phyloP scores from a whole-genome alignment of 2,888 invertebrate genomes.

The Gryllus longicercus region DNA sequence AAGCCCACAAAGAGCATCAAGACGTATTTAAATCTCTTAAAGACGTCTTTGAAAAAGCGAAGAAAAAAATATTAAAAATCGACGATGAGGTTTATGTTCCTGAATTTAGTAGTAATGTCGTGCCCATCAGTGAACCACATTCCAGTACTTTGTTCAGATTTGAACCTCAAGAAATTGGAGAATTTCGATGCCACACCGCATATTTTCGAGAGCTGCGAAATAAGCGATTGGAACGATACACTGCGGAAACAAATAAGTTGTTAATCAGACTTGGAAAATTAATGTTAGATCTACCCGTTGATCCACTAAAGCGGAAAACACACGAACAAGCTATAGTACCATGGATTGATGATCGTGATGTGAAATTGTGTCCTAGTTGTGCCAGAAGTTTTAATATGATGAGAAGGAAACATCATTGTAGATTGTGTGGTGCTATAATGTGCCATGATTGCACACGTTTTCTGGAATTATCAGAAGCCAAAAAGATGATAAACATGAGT shows the following conservation, averaged over 20 bases:
- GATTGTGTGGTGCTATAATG: conserved; percentile 90
- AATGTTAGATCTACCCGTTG: conserved; percentile 72
- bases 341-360: conserved; percentile 90
- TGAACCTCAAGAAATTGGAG: conserved; percentile 61
- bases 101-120: conserved; percentile 50
- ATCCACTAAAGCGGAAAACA: conserved; percentile 66
- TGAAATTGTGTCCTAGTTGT: conserved; percentile 87
- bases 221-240: conserved; percentile 77
- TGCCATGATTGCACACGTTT: conserved; percentile 89
- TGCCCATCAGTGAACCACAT: conserved; percentile 44
- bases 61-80: conserved; percentile 74
- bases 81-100: conserved; percentile 62
- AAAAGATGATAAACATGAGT: conserved; percentile 57
- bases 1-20: conserved; percentile 81
- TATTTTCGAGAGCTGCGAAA: conserved; percentile 68
- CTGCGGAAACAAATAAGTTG: conserved; percentile 92
- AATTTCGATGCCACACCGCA: conserved; percentile 63
- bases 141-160: conserved; percentile 42
- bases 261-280: conserved; percentile 90
- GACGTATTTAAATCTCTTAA: conserved; percentile 70
- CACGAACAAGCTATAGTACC: conserved; percentile 71
- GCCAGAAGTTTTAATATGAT: conserved; percentile 83
- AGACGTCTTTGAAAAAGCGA: conserved; percentile 77
- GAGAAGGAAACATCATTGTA: conserved; percentile 91
- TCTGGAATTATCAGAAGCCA: conserved; percentile 71